phyloP scores from a whole-genome alignment of 1,140 invertebrate genomes.

The Dendrolimus punctatus region DNA sequence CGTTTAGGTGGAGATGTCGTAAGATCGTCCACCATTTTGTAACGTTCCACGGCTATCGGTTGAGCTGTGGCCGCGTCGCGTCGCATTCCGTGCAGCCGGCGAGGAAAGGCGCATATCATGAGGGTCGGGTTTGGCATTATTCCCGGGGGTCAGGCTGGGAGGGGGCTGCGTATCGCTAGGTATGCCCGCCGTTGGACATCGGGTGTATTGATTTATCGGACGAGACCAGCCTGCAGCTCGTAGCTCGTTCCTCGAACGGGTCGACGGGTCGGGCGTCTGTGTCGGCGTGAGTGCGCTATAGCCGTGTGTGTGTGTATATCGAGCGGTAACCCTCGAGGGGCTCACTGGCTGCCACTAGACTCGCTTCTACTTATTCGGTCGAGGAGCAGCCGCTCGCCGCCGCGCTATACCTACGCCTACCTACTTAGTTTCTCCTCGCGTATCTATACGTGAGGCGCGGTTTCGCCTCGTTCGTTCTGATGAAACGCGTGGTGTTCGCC shows the following conservation, averaged over 20 bases:
- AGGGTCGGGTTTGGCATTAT: conserved; percentile 60
- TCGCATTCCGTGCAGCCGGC: conserved; percentile 60
- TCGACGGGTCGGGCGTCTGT: conserved; percentile 46
- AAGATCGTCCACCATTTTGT: conserved; percentile 73
- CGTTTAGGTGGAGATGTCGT: conserved; percentile 70
- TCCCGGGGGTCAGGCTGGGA: conserved; percentile 54
- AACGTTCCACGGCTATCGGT: conserved; percentile 67
- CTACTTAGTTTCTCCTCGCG: conserved; percentile 66
- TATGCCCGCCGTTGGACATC: conserved; percentile 50
- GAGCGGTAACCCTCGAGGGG: conserved; percentile 67
- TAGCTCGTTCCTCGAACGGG: conserved; percentile 25
- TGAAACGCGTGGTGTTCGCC: conserved; percentile 38
- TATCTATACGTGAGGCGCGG: conserved; percentile 56
- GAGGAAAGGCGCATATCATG: conserved; percentile 51
- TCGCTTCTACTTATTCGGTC: conserved; percentile 67
- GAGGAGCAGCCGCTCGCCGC: conserved; percentile 57
- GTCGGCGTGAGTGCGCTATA: conserved; percentile 56
- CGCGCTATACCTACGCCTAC: conserved; percentile 65
- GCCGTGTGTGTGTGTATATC: conserved; percentile 62
- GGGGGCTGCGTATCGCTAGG: conserved; percentile 48
- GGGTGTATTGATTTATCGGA: conserved; percentile 69
- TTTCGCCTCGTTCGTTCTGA: conserved; percentile 55
- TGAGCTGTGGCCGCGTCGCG: conserved; percentile 61
- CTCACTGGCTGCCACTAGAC: conserved; percentile 65
- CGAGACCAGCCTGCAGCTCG: conserved; percentile 64